Evolutionary conservation across 2,888 invertebrate species (phyloP).

Genomic region (Coremacera marginata): DNA sequence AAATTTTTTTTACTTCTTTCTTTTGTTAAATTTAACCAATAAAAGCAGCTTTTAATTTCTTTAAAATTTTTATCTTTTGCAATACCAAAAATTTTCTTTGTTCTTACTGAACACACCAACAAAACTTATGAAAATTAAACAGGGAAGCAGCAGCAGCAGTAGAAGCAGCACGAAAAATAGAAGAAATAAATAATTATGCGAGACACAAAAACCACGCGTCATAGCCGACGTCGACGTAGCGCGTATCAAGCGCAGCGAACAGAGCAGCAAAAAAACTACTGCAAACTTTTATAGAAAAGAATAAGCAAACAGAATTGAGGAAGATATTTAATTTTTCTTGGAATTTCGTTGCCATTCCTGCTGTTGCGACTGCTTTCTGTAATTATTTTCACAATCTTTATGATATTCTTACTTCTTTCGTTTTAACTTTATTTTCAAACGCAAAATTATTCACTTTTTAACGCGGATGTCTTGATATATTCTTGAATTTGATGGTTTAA

Average conservation of each 20-base stretch:
- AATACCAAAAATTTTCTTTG: neutral
- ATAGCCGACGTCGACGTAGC: neutral
- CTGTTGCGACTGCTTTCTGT: neutral
- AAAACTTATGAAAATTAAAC: neutral
- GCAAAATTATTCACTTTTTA: neutral
- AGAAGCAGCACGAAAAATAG: neutral
- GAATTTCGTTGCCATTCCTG: no score
- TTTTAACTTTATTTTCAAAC: neutral
- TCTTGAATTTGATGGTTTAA: neutral
- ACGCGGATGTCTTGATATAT: neutral
- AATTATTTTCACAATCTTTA: neutral
- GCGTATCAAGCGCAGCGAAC: neutral
- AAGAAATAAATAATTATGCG: neutral
- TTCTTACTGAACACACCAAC: neutral
- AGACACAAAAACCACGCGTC: neutral
- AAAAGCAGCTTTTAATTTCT: neutral
- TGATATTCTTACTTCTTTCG: conserved; percentile 17
- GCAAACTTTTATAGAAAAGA: neutral
- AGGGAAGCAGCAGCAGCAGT: neutral
- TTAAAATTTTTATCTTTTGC: no score
- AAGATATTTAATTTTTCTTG: no score
- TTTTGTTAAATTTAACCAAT: neutral
- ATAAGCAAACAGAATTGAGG: neutral
- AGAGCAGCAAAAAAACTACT: neutral
- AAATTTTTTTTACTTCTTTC: neutral